Conservation (phyloP, 2,113 vertebrate genomes). For the Sturnira hondurensis region DNA sequence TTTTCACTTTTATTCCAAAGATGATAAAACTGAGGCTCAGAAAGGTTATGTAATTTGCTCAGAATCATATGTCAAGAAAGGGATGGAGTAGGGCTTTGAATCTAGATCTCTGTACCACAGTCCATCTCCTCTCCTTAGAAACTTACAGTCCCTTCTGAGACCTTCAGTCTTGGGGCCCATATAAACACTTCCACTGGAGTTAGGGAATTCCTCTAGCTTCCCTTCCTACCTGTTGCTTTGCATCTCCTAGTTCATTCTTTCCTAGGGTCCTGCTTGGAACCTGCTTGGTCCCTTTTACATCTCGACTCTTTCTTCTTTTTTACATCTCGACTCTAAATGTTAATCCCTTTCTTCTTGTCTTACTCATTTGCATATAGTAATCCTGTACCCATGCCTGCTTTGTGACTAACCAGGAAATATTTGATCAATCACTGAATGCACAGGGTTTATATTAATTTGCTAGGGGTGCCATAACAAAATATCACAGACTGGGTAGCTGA, state of each 20-base stretch:
- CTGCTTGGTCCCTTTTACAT: background rate
- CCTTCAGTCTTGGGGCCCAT: background rate
- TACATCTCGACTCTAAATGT: background rate
- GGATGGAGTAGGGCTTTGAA: background rate
- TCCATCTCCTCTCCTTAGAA: background rate
- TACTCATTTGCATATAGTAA: background rate
- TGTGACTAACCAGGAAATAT: background rate
- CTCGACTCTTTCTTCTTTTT: background rate
- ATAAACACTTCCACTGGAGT: background rate
- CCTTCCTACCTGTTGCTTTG: background rate
- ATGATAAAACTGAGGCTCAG: background rate
- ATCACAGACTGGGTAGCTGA: background rate
- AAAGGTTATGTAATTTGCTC: background rate
- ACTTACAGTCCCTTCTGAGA: background rate
- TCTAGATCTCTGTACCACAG: background rate
- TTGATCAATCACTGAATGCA: background rate
- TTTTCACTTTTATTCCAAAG: constrained; percentile 4
- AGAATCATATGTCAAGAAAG: background rate
- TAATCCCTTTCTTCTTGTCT: constrained; percentile 1
- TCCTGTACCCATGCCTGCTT: background rate
- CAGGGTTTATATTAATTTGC: background rate
- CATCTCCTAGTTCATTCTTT: background rate
- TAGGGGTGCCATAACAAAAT: background rate
- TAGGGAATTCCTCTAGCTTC: background rate
- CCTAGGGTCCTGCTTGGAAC: background rate